Evolutionary conservation across 2,797 vertebrate species (phyloP).

Genomic region (Sphenopsis melanotis): DNA sequence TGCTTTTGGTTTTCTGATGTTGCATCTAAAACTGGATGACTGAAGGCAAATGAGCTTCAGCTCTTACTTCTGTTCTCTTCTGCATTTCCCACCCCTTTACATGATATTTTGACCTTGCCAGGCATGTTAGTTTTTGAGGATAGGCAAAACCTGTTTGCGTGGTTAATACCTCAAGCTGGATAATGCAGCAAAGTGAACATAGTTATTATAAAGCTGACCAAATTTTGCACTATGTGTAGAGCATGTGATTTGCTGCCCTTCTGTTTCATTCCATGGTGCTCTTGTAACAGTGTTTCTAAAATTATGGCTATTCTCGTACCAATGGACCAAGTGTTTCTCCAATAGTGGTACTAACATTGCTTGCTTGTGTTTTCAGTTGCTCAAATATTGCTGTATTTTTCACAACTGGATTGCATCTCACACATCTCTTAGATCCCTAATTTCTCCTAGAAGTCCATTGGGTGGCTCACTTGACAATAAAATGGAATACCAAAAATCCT

Average conservation of each 20-base stretch:
- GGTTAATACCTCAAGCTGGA: neutral
- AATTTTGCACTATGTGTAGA: neutral
- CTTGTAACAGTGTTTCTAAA: neutral
- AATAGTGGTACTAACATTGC: neutral
- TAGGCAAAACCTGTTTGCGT: neutral
- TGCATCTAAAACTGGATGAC: neutral
- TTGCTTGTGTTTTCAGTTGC: neutral
- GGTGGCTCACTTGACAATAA: neutral
- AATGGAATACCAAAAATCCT: neutral
- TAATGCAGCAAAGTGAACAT: neutral
- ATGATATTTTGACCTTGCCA: neutral
- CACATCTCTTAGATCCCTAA: neutral
- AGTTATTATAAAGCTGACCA: neutral
- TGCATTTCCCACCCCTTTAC: neutral
- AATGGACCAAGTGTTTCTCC: neutral
- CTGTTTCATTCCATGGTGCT: neutral
- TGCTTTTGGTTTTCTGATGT: neutral
- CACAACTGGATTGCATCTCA: neutral
- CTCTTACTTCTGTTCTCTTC: neutral
- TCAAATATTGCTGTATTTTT: neutral
- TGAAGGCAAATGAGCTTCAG: neutral
- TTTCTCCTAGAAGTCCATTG: neutral
- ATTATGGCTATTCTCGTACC: accelerated
- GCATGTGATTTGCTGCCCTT: neutral
- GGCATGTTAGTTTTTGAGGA: neutral